Evolutionary conservation across 2,797 vertebrate genomes (phyloP), one percentile per base, ranked within the genome.

Genomic region (Psittacula derbiana): DNA sequence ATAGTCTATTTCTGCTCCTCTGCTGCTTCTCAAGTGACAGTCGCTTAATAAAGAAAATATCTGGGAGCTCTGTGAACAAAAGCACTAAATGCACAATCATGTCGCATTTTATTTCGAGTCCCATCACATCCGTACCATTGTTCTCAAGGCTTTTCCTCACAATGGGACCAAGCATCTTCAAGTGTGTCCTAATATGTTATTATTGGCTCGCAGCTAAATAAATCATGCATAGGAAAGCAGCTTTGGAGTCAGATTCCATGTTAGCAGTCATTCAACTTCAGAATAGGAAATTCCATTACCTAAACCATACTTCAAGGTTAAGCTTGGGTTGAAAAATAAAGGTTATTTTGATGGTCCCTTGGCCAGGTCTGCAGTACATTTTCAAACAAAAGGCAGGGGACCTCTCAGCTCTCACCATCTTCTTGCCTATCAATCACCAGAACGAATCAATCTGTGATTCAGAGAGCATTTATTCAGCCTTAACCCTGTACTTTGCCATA

Each of bases 1-100:
- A 86, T 91, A 12, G 88, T 95, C 86, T 95, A 33, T 74, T 95
- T 92, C 69, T 73, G 30, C n/a, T 66, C 46, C 75, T 88, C 76
- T 84, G 23, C 36, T 80, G 65, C 40, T 70, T 67, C 84, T 93
- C 38, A 85, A 92, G 38, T 83, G 86, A 72, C 74, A 91, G 69
- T 67, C 78, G 46, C 28, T 87, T 82, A 61, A 87, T 91, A 94
- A 80, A 72, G 53, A 86, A 90, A 61, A 40, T 40, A 44, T 65
- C 52, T 21, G 19, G 21, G 52, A 89, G 24, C 16, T 70, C 60
- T 69, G 41, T 72, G 52, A 82, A 74, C 44, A 80, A 91, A 36
- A 53, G 36, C 46, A 74, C 31, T 87, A 85, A 91, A 57, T 5
- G 8, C 41, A 47, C 20, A 85, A 41, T 90, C 79, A 67, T 12